Conservation (phyloP, 2,113 vertebrate genomes). For the Strigops habroptila region DNA sequence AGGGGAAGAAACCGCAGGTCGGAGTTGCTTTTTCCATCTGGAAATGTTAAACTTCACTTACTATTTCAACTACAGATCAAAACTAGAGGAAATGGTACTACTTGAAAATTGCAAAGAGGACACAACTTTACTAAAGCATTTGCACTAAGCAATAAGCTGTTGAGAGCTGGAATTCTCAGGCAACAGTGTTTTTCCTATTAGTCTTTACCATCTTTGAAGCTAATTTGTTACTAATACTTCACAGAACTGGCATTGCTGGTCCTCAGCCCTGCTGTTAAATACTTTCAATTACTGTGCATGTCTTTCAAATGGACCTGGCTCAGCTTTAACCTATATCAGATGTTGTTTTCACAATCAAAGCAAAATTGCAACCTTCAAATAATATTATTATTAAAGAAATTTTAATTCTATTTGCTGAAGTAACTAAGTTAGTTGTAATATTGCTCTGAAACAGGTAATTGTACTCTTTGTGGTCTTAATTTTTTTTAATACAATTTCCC, state of each 20-base stretch:
- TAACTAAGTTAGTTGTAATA: background rate
- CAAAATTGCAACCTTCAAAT: background rate
- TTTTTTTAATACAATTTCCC: background rate
- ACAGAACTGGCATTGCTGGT: background rate
- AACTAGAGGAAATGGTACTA: background rate
- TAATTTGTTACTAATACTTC: background rate
- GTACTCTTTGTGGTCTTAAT: background rate
- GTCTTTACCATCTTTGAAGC: background rate
- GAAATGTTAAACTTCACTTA: background rate
- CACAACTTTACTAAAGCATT: background rate
- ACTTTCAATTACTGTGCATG: background rate
- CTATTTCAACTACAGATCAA: background rate
- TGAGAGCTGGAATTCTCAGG: background rate
- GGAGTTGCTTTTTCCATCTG: background rate
- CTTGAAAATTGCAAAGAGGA: background rate
- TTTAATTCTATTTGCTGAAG: background rate
- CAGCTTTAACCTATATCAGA: background rate
- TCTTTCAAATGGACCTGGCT: background rate
- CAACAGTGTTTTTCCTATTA: background rate
- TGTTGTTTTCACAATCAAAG: background rate
- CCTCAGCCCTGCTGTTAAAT: background rate
- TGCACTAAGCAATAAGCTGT: background rate
- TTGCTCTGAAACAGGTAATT: background rate
- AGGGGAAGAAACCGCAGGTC: background rate
- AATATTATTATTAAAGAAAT: background rate